phyloP scores from a whole-genome alignment of 1,140 invertebrate genomes.

The Eufriesea mexicana region DNA sequence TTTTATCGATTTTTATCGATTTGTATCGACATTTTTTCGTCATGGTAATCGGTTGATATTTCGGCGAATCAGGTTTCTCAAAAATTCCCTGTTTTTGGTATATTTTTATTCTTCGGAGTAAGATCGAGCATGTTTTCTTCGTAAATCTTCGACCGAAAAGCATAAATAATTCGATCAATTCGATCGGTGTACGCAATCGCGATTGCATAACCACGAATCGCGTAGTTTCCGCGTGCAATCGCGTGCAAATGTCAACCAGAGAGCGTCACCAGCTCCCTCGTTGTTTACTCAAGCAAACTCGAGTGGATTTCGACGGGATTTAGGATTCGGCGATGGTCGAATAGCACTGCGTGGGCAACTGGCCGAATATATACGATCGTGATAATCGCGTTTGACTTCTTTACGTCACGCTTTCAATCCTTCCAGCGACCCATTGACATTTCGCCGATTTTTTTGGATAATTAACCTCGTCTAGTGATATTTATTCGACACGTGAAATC shows the following conservation, averaged over 20 bases:
- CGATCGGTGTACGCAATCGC: background rate
- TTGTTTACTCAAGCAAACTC: conserved; percentile 3
- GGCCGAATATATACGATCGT: background rate
- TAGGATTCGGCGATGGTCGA: conserved; percentile 12
- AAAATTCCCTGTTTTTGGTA: no score
- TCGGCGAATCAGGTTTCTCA: no score
- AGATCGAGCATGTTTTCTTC: background rate
- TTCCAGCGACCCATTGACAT: background rate
- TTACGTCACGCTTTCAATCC: background rate
- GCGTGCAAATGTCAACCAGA: background rate
- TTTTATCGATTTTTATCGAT: no score
- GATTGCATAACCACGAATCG: conserved; percentile 5
- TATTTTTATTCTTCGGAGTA: no score
- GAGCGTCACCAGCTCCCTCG: background rate
- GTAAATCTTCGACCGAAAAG: background rate
- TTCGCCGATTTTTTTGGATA: no score
- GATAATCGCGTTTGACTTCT: background rate
- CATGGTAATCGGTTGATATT: no score
- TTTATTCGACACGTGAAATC: background rate
- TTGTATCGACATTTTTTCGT: no score
- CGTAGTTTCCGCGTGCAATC: conserved; percentile 1
- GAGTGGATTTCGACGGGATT: conserved; percentile 13
- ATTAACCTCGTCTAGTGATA: no score
- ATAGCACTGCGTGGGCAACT: conserved; percentile 3
- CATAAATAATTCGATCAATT: background rate